phyloP scores from a whole-genome alignment of 1,140 invertebrate species.

The Ostrea denselamellosa region DNA sequence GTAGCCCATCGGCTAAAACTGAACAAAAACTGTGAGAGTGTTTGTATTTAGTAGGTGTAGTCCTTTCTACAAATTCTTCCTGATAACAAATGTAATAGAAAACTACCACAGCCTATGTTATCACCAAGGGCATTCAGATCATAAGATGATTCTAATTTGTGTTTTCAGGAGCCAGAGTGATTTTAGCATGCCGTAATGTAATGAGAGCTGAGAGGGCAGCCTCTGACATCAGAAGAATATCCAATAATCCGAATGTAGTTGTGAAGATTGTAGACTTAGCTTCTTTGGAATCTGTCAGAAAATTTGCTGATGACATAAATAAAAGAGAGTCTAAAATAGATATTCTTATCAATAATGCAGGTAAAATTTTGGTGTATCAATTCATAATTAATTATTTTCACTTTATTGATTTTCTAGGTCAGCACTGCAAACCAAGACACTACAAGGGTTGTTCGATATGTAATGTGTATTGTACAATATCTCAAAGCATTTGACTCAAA shows the following conservation, averaged over 20 bases:
- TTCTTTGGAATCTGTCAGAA: constrained; percentile 73
- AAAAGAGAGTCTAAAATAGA: constrained; percentile 60
- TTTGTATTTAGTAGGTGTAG: no score
- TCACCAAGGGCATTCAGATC: background rate
- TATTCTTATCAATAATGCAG: constrained; percentile 71
- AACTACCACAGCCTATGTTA: no score
- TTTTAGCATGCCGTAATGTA: constrained; percentile 90
- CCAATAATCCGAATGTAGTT: constrained; percentile 78
- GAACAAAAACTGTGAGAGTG: no score
- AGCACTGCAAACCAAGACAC: no score
- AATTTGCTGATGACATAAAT: constrained; percentile 77
- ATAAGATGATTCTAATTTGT: background rate
- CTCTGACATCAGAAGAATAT: constrained; percentile 85
- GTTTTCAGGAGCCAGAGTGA: constrained; percentile 84
- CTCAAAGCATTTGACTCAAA: no score
- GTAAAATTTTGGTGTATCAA: constrained; percentile 43
- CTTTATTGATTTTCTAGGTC: no score
- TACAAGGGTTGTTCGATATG: no score
- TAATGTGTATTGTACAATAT: no score
- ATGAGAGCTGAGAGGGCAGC: constrained; percentile 86
- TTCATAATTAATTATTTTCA: no score
- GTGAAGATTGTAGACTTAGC: constrained; percentile 82
- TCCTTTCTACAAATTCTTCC: no score
- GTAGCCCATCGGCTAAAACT: no score
- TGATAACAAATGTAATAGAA: no score